Conservation (phyloP, 2,113 vertebrate species). For the Illadopsis cleaveri region DNA sequence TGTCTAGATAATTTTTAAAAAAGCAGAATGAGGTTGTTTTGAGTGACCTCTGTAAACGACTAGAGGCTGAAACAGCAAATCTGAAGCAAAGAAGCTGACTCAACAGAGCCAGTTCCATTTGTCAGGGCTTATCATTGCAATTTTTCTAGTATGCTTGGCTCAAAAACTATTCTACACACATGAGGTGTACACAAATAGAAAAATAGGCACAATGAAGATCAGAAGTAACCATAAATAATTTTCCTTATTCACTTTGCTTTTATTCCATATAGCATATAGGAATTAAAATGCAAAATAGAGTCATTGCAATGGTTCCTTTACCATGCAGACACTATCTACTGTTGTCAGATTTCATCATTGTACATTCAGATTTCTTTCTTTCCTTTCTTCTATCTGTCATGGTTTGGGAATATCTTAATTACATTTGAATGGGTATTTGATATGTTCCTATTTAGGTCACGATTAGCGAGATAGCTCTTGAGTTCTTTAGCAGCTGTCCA, state of each 20-base stretch:
- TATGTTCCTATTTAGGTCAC: not conserved
- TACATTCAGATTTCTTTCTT: not conserved
- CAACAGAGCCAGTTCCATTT: not conserved
- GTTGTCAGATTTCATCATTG: not conserved
- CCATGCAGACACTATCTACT: not conserved
- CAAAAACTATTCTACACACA: not conserved
- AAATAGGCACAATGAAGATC: not conserved
- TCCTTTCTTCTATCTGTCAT: not conserved
- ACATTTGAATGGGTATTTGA: not conserved
- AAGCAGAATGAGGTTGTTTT: not conserved
- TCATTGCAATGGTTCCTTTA: not conserved
- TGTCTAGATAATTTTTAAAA: not conserved
- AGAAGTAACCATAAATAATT: not conserved
- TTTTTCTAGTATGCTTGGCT: not conserved
- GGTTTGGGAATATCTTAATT: not conserved
- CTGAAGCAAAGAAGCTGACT: not conserved
- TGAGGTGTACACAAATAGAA: not conserved
- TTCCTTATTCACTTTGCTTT: not conserved
- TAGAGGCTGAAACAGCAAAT: constrained; percentile 19
- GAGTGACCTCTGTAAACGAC: not conserved
- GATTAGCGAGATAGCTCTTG: not conserved
- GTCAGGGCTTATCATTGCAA: not conserved
- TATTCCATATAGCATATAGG: not conserved
- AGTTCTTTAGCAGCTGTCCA: not conserved
- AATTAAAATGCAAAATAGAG: not conserved